Base-by-base conservation (phyloP, 2,797 vertebrate species). In the Spea hammondii region DNA sequence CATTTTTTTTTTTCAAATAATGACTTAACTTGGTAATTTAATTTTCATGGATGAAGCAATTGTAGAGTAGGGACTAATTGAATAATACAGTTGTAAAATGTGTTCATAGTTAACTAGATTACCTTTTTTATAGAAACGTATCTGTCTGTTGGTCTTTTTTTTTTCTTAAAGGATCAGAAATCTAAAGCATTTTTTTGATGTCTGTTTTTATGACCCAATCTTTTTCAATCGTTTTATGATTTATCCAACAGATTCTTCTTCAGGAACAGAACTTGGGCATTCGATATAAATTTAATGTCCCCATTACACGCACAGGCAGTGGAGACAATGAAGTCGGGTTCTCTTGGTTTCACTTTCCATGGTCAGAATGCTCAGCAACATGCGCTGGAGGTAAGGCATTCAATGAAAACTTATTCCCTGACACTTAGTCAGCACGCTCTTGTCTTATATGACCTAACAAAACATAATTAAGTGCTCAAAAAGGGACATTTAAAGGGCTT, bases 241-340 rank as follows among this genome's bases (percentile, higher is more conserved):
- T 88, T 90, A 76, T 92, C 91, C 85, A 86, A 76, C 91, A 99
- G 98, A 95, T 99, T 87, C 94, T 99, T 66, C 94, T 99, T 70
- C 98, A 99, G 88, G 97, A 99, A 85, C 96, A 98, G 89, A 99
- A 99, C 91, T 87, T 95, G 87, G 98, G 98, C 79, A 96, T 99
- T 88, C 92, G 89, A 72, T 99, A 97, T 92, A 97, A 95, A 85
- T 99, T 99, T 91, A 99, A 93, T 65, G 95, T 99, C 85, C 97
- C 97, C 72, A 98, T 99, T 88, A 92, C 94, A 89, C 94, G 95
- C 12, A 96, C 95, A 8, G 97, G 97, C 81, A 98, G 97, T 70
- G 97, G 96, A 45, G 98, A 98, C 90, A 98, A 96, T 83, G 97
- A 99, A 87, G 96, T 96, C 87, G 95, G 96, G 84, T 99, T 98